phyloP scores from a whole-genome alignment of 2,888 invertebrate genomes.

The Molanna angustata region DNA sequence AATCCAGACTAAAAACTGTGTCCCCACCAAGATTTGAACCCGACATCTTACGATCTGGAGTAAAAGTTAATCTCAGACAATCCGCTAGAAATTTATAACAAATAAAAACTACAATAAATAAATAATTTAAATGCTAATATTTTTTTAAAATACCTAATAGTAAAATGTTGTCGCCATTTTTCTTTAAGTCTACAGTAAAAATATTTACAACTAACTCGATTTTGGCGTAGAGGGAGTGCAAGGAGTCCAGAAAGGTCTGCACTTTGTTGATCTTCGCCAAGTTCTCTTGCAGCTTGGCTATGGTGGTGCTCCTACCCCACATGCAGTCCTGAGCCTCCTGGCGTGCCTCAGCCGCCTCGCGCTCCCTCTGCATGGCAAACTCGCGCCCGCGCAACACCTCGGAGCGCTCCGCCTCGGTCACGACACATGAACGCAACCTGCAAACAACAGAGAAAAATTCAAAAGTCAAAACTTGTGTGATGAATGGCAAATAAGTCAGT shows the following conservation, averaged over 20 bases:
- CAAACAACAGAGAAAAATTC: not conserved
- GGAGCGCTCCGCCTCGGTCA: slow-evolving; percentile 13
- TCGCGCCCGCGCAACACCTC: slow-evolving; percentile 13
- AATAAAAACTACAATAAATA: no score
- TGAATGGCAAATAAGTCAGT: not conserved
- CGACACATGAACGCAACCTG: slow-evolving; percentile 19
- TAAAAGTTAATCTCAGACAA: not conserved
- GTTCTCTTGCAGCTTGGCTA: slow-evolving; percentile 13
- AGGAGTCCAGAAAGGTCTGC: slow-evolving; percentile 4
- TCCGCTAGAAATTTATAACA: no score
- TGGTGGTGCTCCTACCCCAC: slow-evolving; percentile 16
- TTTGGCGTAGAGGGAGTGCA: slow-evolving; percentile 7
- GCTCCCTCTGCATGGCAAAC: slow-evolving; percentile 13
- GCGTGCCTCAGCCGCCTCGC: slow-evolving; percentile 8
- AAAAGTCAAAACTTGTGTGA: no score
- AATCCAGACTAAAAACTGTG: no score
- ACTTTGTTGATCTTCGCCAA: slow-evolving; percentile 4
- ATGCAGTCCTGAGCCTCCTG: slow-evolving; percentile 15
- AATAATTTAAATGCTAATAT: no score
- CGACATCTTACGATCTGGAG: no score
- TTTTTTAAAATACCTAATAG: no score
- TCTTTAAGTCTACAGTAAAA: no score
- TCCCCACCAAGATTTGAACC: no score
- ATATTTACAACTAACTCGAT: slow-evolving; percentile 18
- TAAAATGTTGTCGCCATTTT: no score